phyloP scores from a whole-genome alignment of 1,140 invertebrate genomes.

The Aporrectodea caliginosa region DNA sequence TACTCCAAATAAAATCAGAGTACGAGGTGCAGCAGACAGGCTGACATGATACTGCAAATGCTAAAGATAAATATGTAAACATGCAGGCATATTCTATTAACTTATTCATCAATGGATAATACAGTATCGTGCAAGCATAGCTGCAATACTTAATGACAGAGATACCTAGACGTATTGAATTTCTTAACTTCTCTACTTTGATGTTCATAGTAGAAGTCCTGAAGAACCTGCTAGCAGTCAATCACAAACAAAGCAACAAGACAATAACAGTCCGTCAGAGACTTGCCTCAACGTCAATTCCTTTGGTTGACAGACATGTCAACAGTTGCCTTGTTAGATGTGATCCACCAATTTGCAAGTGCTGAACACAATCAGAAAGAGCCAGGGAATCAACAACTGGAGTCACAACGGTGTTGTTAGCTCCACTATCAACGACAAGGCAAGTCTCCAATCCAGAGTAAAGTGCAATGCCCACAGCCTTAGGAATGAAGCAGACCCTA shows the following conservation, averaged over 20 bases:
- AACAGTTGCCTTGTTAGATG: not conserved
- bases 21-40: too few relatives aligned
- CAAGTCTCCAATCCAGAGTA: conserved; percentile 7
- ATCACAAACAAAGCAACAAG: not conserved
- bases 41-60: too few relatives aligned
- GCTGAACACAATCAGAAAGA: not conserved
- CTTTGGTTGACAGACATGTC: conserved; percentile 1
- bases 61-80: too few relatives aligned
- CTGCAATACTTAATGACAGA: too few relatives aligned
- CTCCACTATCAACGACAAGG: conserved; percentile 16
- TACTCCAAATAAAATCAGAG: too few relatives aligned
- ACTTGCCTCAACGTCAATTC: not conserved
- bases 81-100: too few relatives aligned
- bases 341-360: not conserved
- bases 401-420: conserved; percentile 11
- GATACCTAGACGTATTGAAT: too few relatives aligned
- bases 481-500: conserved; percentile 18
- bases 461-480: conserved; percentile 1
- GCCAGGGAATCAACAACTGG: conserved; percentile 1
- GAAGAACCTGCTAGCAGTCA: too few relatives aligned
- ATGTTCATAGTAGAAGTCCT: too few relatives aligned
- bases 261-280: not conserved
- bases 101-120: too few relatives aligned
- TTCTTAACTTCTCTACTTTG: too few relatives aligned
- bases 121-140: too few relatives aligned